Base-by-base conservation (phyloP, 2,888 invertebrate species). In the Tethea ocularis region DNA sequence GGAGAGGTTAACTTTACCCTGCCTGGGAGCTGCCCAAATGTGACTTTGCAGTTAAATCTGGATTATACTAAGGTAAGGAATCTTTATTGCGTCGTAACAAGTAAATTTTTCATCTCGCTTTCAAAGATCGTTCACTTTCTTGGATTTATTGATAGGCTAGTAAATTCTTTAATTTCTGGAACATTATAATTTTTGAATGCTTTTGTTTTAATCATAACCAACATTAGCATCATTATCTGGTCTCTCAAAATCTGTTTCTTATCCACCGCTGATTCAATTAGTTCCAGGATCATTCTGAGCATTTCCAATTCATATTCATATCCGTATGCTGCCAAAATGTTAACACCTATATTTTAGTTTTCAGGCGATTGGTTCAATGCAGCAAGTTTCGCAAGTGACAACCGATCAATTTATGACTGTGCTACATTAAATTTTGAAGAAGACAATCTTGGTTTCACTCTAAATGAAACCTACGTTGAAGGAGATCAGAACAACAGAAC, bases 301-400 rank as follows among this genome's bases (percentile, higher is more conserved):
- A n/a, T n/a, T n/a, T 26, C 26, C 24, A 24, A 24, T 24, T 24
- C 24, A 5, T 26, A 26, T 26, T 26, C 26, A 26, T 26, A 26
- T n/a, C 2, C 29, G 7, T 29, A 29, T 29, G 29, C 10, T 10
- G 8, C 8, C 29, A 29, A 8, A 0, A 29, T 29, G 5, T 46
- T 41, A 53, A 46, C 59, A 41, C 15, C 56, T 17, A 52, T 2
- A 33, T 33, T 61, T 20, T 60, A 92, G 92, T 93, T 93, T 88
- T 88, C 92, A 87, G 93, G 93, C 1, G 65, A 84, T 20, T 93
- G 93, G 93, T 89, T 90, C 74, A 89, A 87, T 58, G 83, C 86
- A 1, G 91, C 87, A 0, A 90, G 87, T 61, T 92, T 82, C 46
- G 89, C 91, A 0, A 93, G 93, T 55, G 92, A 93, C 64, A 82